Evolutionary conservation across 2,113 vertebrate genomes (phyloP).

Genomic region (Phoxinus phoxinus): DNA sequence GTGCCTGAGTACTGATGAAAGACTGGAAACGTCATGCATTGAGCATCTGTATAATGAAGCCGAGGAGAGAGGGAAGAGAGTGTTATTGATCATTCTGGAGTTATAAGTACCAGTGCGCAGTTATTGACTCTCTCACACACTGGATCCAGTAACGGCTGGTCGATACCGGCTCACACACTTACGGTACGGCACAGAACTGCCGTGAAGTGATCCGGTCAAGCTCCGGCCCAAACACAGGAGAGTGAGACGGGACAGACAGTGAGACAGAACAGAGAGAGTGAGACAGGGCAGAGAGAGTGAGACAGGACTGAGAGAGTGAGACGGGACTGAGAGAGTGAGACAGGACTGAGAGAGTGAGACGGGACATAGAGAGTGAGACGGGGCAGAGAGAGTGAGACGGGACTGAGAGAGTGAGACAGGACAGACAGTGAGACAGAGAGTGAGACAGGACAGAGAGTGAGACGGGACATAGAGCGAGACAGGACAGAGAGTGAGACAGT

Average conservation of each 20-base stretch:
- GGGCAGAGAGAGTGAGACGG: too few relatives aligned
- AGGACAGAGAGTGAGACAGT: not conserved
- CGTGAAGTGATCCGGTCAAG: slow-evolving; percentile 58
- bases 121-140: slow-evolving; percentile 81
- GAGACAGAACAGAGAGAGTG: slow-evolving; percentile 57
- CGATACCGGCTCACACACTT: slow-evolving; percentile 77
- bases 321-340: too few relatives aligned
- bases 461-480: too few relatives aligned
- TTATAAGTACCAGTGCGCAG: slow-evolving; percentile 81
- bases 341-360: too few relatives aligned
- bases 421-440: too few relatives aligned
- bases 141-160: slow-evolving; percentile 79
- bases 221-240: slow-evolving; percentile 59
- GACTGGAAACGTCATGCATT: too few relatives aligned
- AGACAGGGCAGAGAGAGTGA: slow-evolving; percentile 28
- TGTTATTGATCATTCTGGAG: slow-evolving; percentile 84
- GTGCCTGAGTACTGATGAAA: too few relatives aligned
- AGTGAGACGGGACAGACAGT: slow-evolving; percentile 31
- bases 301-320: slow-evolving; percentile 56
- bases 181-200: slow-evolving; percentile 70
- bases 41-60: slow-evolving; percentile 48
- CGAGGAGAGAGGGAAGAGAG: slow-evolving; percentile 53
- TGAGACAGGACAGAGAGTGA: too few relatives aligned
- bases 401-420: too few relatives aligned
- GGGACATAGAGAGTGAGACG: too few relatives aligned